A percentile compares a stretch with the other conserved stretches of the same genome.
phyloP scores from a whole-genome alignment of 1,140 invertebrate species.

The Micrasema longulum region DNA sequence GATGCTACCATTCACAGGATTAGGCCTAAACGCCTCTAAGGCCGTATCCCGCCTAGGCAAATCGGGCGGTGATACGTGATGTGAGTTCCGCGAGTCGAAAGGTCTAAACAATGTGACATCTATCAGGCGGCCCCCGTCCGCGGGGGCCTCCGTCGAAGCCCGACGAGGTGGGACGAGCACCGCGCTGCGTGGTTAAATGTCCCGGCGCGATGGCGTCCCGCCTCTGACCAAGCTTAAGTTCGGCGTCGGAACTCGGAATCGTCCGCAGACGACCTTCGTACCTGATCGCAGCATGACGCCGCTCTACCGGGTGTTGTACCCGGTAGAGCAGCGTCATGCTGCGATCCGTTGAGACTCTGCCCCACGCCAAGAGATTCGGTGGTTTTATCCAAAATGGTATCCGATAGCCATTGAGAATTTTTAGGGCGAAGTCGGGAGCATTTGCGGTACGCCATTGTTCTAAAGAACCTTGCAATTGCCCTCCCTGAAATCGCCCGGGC shows the following conservation, averaged over 20 bases:
- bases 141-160: conserved; percentile 86
- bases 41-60: conserved; percentile 76
- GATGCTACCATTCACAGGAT: conserved; percentile 85
- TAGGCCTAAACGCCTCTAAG: conserved; percentile 89
- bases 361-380: conserved; percentile 65
- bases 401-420: too few relatives aligned
- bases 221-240: conserved; percentile 59
- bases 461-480: too few relatives aligned
- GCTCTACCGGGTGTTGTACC: conserved; percentile 73
- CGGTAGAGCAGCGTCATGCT: conserved; percentile 72
- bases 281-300: conserved; percentile 73
- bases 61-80: conserved; percentile 67
- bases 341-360: conserved; percentile 70
- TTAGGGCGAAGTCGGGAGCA: too few relatives aligned
- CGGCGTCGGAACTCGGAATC: conserved; percentile 72
- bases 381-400: too few relatives aligned
- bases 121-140: conserved; percentile 77
- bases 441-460: too few relatives aligned
- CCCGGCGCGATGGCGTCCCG: conserved; percentile 32
- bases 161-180: conserved; percentile 75
- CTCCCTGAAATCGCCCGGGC: too few relatives aligned
- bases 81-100: conserved; percentile 70
- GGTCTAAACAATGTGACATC: conserved; percentile 68
- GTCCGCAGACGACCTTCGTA: conserved; percentile 73
- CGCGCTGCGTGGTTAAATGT: conserved; percentile 56